Evolutionary conservation across 2,888 invertebrate genomes (phyloP), one percentile per base, ranked within the genome.

Genomic region (Ferrisia virgata): DNA sequence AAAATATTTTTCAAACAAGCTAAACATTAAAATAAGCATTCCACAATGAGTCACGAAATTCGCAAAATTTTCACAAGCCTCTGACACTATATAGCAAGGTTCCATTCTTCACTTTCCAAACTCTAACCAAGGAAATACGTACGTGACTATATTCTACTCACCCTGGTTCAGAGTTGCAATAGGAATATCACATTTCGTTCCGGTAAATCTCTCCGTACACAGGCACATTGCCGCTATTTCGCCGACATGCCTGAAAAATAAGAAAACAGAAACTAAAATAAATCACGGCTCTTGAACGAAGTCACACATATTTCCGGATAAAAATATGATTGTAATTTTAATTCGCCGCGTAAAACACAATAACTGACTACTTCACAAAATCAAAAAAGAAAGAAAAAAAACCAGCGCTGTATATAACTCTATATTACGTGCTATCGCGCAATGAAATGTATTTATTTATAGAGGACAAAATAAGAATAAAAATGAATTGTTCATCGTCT

Each of bases 201-300:
- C 87, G 18, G 85, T 86, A 84, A 85, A 87, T 28, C 86, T 86
- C 3, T 85, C 82, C 40, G 85, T 85, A 82, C 87, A 87, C 28
- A 85, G 85, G 58, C 87, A 87, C 6, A 86, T 84, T 13, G 85
- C 86, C 22, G 86, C 86, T 33, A 85, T 85, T 18, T 86, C 86
- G n/a, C 87, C 87, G 15, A 85, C 85, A 69, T 86, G 85, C 81
- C 86, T 86, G 84, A 78, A 86, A 86, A 28, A 84, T 40, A 83
- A 43, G 28, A 11, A 25, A 64, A 64, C 8, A 36, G 13, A 15
- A 72, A 28, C 33, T 36, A 4, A 64, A 28, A 64, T 64, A 64
- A 64, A 64, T 64, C 58, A 64, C 28, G 28, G 13, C 11, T 28
- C 25, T 28, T 64, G 28, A 64, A 64, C 1, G 28, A 64, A 64